Evolutionary conservation across 2,113 vertebrate species (phyloP), one percentile per base, ranked within the genome.

Genomic region (Podiceps cristatus): DNA sequence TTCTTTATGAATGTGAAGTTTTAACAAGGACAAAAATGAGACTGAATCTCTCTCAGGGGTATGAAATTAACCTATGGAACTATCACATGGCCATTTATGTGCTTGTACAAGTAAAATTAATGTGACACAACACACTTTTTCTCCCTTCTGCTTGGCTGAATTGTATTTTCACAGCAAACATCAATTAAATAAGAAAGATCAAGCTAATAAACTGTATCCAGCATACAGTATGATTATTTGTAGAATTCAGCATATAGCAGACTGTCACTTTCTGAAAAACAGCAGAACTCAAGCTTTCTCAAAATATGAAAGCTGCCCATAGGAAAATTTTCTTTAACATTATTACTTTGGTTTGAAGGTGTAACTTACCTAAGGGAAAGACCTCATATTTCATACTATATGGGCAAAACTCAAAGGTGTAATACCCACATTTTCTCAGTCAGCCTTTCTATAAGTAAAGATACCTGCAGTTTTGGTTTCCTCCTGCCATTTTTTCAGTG

Each of bases 111-210:
- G n/a, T 82, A 69, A 89, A 94, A 96, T 87, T 91, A 85, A 87
- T 50, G 50, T 72, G 42, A n/a, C 31, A 86, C 16, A 78, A 86
- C 55, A 55, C 42, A 85, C 35, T 71, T 95, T 68, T 64, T 13
- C 5, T 56, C 11, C 40, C 33, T 93, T 89, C 56, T 93, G 58
- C 62, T 93, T 88, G 81, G 45, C 47, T 86, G 58, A 94, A 82
- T 25, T 71, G 45, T 88, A 86, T 96, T 96, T 94, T 83, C 71
- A 82, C 52, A 93, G 73, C 15, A 93, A 96, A 90, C 40, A 93
- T 78, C 77, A 91, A 76, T 89, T 95, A 93, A 96, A 58, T 75
- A 95, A 22, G 33, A 91, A 85, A 93, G 29, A 91, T 78, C 31
- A 94, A 87, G 58, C 19, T 75, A 94, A 73, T 68, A 87, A 78